These are phyloP conservation scores for Oxyscelio sp. DNA, from an alignment of 2,888 invertebrate genomes.

Conservation along the genomic window DNA sequence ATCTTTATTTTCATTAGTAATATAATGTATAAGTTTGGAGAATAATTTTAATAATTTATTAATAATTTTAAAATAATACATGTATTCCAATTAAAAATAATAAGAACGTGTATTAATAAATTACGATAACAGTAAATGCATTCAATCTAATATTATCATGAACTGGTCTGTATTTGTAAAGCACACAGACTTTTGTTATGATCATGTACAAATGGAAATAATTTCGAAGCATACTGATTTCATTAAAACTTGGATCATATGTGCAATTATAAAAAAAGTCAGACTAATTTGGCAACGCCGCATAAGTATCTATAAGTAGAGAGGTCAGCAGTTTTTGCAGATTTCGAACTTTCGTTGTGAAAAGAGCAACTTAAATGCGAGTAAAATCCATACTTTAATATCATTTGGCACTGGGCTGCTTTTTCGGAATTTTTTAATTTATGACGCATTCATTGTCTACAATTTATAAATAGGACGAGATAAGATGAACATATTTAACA, in stretches of 20 bases:
- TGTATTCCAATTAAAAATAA: no score
- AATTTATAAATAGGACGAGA: conserved; percentile 22
- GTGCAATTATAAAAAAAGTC: conserved; percentile 20
- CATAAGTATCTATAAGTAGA: conserved; percentile 18
- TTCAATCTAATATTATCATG: no score
- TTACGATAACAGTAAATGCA: no score
- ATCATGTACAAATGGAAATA: no score
- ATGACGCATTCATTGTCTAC: conserved; percentile 29
- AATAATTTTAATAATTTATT: no score
- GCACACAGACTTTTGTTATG: no score
- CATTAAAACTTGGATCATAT: conserved; percentile 27
- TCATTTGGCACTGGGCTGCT: conserved; percentile 43
- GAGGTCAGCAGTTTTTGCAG: conserved; percentile 35
- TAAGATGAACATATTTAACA: conserved; percentile 46
- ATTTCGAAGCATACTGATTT: conserved; percentile 1
- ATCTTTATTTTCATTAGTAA: no score
- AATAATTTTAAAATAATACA: no score
- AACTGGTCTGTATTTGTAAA: no score
- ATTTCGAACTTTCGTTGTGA: conserved; percentile 41
- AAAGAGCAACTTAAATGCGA: conserved; percentile 57
- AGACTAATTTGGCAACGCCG: conserved; percentile 40
- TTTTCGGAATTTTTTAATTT: conserved; percentile 45
- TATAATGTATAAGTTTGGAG: no score
- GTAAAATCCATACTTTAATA: conserved; percentile 55
- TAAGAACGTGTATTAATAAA: no score